Evolutionary conservation across 2,888 invertebrate species (phyloP).

Genomic region (Calameuta idolon): DNA sequence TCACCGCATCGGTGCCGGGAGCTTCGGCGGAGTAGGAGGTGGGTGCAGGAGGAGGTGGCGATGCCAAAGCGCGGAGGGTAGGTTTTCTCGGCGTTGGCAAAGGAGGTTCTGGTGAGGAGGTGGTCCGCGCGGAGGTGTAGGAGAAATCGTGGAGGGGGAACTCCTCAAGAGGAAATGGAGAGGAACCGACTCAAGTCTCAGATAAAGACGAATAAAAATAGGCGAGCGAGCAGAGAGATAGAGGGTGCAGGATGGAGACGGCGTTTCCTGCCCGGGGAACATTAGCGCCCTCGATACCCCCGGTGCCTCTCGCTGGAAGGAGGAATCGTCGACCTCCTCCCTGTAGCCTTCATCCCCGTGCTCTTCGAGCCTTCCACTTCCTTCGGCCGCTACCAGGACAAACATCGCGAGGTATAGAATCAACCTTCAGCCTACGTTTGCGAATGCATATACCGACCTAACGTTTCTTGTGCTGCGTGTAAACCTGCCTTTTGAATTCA

Average conservation of each 20-base stretch:
- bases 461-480: background rate
- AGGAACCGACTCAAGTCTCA: conserved; percentile 67
- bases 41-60: conserved; percentile 20
- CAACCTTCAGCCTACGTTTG: conserved; percentile 6
- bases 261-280: conserved; percentile 66
- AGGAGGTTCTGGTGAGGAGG: background rate
- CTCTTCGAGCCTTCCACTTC: conserved; percentile 23
- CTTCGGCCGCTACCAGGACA: conserved; percentile 39
- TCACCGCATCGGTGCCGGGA: conserved; percentile 60
- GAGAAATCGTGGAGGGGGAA: conserved; percentile 33
- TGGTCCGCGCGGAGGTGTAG: conserved; percentile 3
- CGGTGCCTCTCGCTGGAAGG: conserved; percentile 28
- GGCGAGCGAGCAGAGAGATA: conserved; percentile 61
- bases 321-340: conserved; percentile 17
- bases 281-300: conserved; percentile 65
- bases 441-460: background rate
- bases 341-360: conserved; percentile 19
- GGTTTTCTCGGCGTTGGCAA: too few relatives aligned
- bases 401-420: conserved; percentile 32
- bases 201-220: conserved; percentile 68
- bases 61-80: too few relatives aligned
- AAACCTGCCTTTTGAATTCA: background rate
- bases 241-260: conserved; percentile 64
- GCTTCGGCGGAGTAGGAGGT: conserved; percentile 17
- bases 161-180: conserved; percentile 67